Percentiles rank a stretch among this genome's conserved stretches.
phyloP scores from a whole-genome alignment of 2,113 vertebrate genomes.

The Oreocharis arfaki region DNA sequence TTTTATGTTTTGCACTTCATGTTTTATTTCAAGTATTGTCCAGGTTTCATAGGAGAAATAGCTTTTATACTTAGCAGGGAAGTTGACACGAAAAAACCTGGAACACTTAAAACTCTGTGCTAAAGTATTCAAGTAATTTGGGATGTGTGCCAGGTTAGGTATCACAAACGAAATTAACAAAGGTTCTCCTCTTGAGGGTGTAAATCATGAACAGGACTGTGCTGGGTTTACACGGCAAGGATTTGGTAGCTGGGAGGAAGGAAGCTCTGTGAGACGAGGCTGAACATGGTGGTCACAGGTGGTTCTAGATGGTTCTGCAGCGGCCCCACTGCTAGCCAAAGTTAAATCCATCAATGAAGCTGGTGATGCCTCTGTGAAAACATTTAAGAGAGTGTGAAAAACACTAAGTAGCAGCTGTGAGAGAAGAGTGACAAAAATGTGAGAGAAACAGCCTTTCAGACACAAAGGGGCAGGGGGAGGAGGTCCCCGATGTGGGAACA shows the following conservation, averaged over 20 bases:
- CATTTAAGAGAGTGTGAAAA: neutral
- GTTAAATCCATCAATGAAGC: neutral
- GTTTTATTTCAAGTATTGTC: neutral
- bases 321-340: neutral
- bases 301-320: neutral
- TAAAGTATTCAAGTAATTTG: neutral
- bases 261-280: neutral
- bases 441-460: neutral
- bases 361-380: neutral
- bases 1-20: neutral
- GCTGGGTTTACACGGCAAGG: neutral
- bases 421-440: neutral
- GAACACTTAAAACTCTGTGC: neutral
- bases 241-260: neutral
- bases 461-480: neutral
- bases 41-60: neutral
- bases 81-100: accelerated
- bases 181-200: neutral
- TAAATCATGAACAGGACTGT: neutral
- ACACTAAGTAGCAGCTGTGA: neutral
- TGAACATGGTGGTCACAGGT: neutral
- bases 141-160: neutral
- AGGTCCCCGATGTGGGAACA: neutral
- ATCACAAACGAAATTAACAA: neutral
- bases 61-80: neutral